phyloP scores from a whole-genome alignment of 2,888 invertebrate genomes.

The Idaea straminata region DNA sequence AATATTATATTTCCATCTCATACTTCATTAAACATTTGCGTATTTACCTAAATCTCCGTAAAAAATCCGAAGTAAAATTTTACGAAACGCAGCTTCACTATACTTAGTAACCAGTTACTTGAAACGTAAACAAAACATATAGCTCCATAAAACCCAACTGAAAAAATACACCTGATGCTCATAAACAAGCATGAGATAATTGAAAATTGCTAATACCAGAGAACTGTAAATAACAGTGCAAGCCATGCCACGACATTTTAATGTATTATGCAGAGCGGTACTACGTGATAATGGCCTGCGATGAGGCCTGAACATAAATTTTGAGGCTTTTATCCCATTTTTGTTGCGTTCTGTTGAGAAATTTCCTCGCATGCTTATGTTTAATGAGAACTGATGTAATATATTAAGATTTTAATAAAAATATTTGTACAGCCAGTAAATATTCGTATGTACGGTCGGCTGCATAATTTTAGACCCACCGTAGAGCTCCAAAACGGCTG shows the following conservation, averaged over 20 bases:
- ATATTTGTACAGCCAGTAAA: no score
- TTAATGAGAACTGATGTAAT: constrained; percentile 19
- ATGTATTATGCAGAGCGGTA: constrained; percentile 72
- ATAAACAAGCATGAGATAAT: constrained; percentile 54
- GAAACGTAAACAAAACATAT: constrained; percentile 7
- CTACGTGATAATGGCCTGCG: constrained; percentile 70
- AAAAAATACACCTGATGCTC: constrained; percentile 32
- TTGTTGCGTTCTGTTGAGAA: constrained; percentile 56
- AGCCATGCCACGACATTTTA: constrained; percentile 63
- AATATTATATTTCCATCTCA: no score
- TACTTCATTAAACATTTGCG: no score
- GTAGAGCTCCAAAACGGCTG: no score
- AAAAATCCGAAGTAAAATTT: background rate
- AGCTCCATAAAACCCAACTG: constrained; percentile 1
- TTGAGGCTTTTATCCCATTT: constrained; percentile 63
- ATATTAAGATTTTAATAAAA: constrained; percentile 13
- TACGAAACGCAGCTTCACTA: background rate
- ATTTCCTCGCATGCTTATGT: constrained; percentile 40
- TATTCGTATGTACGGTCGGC: no score
- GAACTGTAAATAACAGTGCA: constrained; percentile 66
- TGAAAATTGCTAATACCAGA: constrained; percentile 64
- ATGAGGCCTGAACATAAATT: constrained; percentile 69
- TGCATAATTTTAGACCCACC: no score
- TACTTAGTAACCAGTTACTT: constrained; percentile 1
- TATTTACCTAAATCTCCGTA: background rate